A percentile compares a stretch with the other conserved stretches of the same genome.
Evolutionary conservation across 2,113 vertebrate species (phyloP).

Genomic region (Notechis scutatus): DNA sequence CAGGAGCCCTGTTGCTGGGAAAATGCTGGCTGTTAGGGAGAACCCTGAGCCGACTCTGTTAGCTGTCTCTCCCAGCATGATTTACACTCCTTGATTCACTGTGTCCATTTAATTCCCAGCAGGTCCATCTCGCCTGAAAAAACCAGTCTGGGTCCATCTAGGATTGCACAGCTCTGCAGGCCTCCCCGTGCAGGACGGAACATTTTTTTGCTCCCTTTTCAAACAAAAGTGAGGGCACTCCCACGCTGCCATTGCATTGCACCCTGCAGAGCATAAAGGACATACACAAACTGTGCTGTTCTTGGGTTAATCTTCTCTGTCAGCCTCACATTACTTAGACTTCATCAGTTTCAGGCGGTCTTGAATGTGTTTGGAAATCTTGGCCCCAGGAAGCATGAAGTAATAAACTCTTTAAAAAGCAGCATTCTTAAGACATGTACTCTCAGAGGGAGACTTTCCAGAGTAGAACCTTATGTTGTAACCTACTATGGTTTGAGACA

Average conservation of each 20-base stretch:
- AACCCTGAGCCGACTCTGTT: not conserved
- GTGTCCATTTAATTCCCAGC: slow-evolving; percentile 15
- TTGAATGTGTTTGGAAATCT: not conserved
- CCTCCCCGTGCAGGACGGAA: not conserved
- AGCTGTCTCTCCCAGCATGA: slow-evolving; percentile 15
- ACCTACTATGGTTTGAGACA: not conserved
- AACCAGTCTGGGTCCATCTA: not conserved
- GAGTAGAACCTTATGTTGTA: not conserved
- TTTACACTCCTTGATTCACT: slow-evolving; percentile 30
- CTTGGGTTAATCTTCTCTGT: not conserved
- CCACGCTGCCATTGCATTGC: not conserved
- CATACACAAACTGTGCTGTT: not conserved
- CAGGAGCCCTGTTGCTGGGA: not conserved
- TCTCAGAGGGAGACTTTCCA: not conserved
- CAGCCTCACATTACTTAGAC: not conserved
- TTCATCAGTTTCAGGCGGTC: not conserved
- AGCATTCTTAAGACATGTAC: not conserved
- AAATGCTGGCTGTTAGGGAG: not conserved
- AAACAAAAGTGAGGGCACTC: not conserved
- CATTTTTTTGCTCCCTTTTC: not conserved
- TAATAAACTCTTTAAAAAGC: not conserved
- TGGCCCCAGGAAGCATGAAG: not conserved
- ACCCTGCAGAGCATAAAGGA: not conserved
- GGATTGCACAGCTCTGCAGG: not conserved
- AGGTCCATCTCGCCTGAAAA: not conserved